These are phyloP conservation scores for Dicranocentrus wangi DNA, from an alignment of 2,888 invertebrate genomes.

Conservation along the genomic window DNA sequence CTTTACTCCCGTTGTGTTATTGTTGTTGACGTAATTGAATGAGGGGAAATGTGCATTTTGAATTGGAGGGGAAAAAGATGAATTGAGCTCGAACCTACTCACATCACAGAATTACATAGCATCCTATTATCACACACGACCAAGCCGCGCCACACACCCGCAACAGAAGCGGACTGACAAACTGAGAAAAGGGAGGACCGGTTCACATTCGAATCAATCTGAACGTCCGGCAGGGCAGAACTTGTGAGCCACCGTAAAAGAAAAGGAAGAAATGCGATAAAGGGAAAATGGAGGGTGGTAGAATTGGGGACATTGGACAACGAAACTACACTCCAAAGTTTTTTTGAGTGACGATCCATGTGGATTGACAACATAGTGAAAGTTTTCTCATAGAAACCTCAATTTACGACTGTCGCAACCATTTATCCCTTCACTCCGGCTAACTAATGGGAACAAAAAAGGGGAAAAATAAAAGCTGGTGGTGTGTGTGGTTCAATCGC, in stretches of 20 bases:
- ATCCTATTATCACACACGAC: conserved; percentile 10
- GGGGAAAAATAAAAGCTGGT: neutral
- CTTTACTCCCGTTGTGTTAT: conserved; percentile 4
- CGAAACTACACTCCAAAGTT: conserved; percentile 10
- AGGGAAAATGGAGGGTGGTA: neutral
- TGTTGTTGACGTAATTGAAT: conserved; percentile 25
- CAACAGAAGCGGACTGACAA: neutral
- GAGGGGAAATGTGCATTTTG: conserved; percentile 15
- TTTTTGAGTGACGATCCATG: conserved; percentile 13
- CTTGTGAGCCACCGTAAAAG: neutral
- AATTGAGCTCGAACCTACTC: neutral
- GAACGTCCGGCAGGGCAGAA: too few species aligned
- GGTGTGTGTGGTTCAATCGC: too few species aligned
- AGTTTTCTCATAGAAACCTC: conserved; percentile 57
- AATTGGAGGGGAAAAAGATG: conserved; percentile 16
- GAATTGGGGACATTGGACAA: neutral
- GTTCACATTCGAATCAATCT: too few species aligned
- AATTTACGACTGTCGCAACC: conserved; percentile 58
- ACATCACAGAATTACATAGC: too few species aligned
- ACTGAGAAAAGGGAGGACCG: too few species aligned
- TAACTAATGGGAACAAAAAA: conserved; percentile 14
- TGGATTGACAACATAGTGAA: conserved; percentile 38
- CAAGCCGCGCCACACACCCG: neutral
- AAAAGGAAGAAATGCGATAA: conserved; percentile 8
- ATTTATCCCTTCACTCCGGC: conserved; percentile 35